Percentiles rank a stretch among this genome's conserved stretches.
Conservation (phyloP, 2,113 vertebrate genomes). For the Cynopterus brachyotis region DNA sequence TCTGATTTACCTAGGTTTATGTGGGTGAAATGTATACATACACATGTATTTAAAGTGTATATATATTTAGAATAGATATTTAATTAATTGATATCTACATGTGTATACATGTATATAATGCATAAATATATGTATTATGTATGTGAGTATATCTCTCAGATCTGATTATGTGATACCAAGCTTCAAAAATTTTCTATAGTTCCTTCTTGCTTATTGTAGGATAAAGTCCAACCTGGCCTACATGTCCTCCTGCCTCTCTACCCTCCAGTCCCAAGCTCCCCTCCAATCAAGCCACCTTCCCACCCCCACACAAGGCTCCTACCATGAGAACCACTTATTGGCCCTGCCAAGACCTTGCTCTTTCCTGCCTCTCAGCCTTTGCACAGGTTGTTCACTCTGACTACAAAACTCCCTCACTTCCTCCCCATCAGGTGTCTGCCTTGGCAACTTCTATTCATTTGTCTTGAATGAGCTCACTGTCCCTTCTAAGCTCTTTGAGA, state of each 20-base stretch:
- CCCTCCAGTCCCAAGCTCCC: neutral
- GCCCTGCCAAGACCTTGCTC: neutral
- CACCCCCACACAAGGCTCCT: neutral
- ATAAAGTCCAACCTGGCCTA: neutral
- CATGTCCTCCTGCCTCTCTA: neutral
- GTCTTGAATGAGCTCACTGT: neutral
- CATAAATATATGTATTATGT: neutral
- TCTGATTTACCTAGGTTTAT: neutral
- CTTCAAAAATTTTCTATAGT: neutral
- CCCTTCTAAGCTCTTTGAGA: neutral
- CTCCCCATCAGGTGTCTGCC: neutral
- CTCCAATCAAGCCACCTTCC: neutral
- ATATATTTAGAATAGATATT: neutral
- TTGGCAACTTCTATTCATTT: neutral
- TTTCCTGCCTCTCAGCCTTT: neutral
- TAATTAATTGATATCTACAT: neutral
- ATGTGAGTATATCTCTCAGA: neutral
- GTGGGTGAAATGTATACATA: neutral
- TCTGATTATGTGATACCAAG: neutral
- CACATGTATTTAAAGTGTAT: neutral
- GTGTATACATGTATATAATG: neutral
- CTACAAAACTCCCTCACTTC: neutral
- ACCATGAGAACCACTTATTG: neutral
- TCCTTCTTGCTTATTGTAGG: neutral
- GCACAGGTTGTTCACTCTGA: neutral